Percentiles rank a stretch among this genome's conserved stretches.
Evolutionary conservation across 2,797 vertebrate genomes (phyloP).

Genomic region (Echiichthys vipera): DNA sequence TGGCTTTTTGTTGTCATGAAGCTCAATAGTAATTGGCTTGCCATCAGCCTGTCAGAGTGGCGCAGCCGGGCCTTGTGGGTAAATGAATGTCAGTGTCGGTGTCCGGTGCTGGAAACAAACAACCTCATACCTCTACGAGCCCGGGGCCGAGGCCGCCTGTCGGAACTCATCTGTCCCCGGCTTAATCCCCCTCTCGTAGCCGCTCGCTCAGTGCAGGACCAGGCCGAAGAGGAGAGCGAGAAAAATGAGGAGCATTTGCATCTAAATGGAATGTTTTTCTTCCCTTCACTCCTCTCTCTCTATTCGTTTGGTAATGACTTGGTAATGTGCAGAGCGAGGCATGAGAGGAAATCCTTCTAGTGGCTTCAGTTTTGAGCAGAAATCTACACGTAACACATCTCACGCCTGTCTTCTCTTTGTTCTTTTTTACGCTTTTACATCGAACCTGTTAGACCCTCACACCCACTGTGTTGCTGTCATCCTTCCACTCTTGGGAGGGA

Average conservation of each 20-base stretch:
- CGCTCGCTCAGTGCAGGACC: conserved; percentile 27
- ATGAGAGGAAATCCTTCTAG: conserved; percentile 30
- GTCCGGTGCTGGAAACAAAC: conserved; percentile 68
- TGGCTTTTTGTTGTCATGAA: conserved; percentile 60
- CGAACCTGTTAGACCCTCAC: conserved; percentile 15
- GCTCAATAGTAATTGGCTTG: conserved; percentile 72
- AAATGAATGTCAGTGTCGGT: conserved; percentile 75
- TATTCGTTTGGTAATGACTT: conserved; percentile 74
- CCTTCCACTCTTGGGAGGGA: neutral
- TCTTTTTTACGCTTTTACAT: conserved; percentile 19
- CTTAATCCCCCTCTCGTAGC: conserved; percentile 49
- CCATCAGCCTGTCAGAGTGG: conserved; percentile 61
- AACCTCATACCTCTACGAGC: conserved; percentile 66
- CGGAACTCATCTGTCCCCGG: conserved; percentile 79
- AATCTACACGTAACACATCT: conserved; percentile 17
- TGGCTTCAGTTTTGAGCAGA: conserved; percentile 28
- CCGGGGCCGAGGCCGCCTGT: conserved; percentile 65
- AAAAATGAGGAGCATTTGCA: conserved; percentile 80
- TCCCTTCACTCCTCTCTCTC: conserved; percentile 40
- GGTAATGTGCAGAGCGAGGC: conserved; percentile 54
- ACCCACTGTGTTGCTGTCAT: conserved; percentile 1
- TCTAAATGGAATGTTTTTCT: conserved; percentile 82
- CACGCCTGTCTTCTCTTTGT: conserved; percentile 18
- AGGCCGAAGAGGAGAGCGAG: conserved; percentile 40
- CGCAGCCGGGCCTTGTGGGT: conserved; percentile 56